A percentile compares a stretch with the other conserved stretches of the same genome.
Conservation (phyloP, 1,140 invertebrate species). For the Branchinecta lynchi region DNA sequence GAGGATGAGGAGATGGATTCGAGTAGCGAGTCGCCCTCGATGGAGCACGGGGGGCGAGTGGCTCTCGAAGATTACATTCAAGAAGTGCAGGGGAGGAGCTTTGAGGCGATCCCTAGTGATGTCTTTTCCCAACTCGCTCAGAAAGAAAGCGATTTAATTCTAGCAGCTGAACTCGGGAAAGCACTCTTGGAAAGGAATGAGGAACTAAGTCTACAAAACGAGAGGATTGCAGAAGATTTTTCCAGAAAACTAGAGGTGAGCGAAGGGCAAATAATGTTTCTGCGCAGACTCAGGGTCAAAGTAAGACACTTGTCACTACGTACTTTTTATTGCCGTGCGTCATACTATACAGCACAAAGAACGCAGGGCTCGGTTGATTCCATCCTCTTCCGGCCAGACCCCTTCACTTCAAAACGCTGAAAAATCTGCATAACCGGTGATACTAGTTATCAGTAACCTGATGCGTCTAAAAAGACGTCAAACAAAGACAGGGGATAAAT, state of each 20-base stretch:
- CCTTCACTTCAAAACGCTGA: no score
- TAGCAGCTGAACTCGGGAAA: slow-evolving; percentile 88
- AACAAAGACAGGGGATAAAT: no score
- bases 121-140: slow-evolving; percentile 67
- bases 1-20: slow-evolving; percentile 15
- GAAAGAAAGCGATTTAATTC: slow-evolving; percentile 77
- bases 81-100: slow-evolving; percentile 36
- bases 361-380: no score
- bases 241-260: slow-evolving; percentile 82
- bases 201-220: slow-evolving; percentile 70
- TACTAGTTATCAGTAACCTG: no score
- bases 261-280: background rate
- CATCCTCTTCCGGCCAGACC: no score
- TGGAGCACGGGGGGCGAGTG: background rate
- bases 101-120: slow-evolving; percentile 34
- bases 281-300: no score
- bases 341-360: no score
- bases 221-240: slow-evolving; percentile 69
- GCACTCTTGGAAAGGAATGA: slow-evolving; percentile 86
- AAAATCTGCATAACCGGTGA: no score
- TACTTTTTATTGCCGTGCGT: no score
- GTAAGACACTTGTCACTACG: no score
- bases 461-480: no score
- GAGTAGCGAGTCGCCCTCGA: no score
- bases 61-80: slow-evolving; percentile 39